Percentiles rank a stretch among this genome's conserved stretches.
Conservation (phyloP, 2,888 invertebrate species). For the Uropetala carovei region DNA sequence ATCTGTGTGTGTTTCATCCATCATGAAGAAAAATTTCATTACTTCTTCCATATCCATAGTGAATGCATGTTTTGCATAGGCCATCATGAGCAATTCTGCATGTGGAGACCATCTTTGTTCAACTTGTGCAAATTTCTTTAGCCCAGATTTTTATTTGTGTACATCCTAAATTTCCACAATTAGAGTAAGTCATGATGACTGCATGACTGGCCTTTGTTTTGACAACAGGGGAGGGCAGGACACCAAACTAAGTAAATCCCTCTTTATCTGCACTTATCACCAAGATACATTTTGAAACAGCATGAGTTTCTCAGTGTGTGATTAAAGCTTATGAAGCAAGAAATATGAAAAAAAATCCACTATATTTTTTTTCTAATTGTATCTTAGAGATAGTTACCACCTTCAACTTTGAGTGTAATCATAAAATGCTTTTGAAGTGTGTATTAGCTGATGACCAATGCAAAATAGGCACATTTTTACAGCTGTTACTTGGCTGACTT, state of each 20-base stretch:
- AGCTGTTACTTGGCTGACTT: slow-evolving; percentile 45
- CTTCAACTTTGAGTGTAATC: slow-evolving; percentile 55
- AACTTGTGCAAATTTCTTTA: neutral
- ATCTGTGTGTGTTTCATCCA: neutral
- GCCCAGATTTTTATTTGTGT: neutral
- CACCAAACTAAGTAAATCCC: neutral
- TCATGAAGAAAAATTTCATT: neutral
- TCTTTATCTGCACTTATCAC: slow-evolving; percentile 51
- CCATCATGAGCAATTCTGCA: slow-evolving; percentile 1
- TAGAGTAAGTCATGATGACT: slow-evolving; percentile 2
- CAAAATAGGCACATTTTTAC: slow-evolving; percentile 53
- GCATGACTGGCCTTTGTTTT: slow-evolving; percentile 47
- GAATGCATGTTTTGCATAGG: neutral
- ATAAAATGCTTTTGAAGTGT: slow-evolving; percentile 22
- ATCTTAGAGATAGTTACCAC: slow-evolving; percentile 20
- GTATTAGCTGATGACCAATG: slow-evolving; percentile 62
- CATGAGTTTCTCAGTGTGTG: slow-evolving; percentile 49
- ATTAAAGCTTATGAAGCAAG: slow-evolving; percentile 44
- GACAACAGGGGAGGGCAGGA: slow-evolving; percentile 9
- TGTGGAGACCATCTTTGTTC: neutral
- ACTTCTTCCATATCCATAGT: neutral
- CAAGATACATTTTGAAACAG: slow-evolving; percentile 38
- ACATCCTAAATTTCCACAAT: neutral
- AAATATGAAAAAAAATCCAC: slow-evolving; percentile 44
- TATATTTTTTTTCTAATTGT: slow-evolving; percentile 47